A percentile compares a stretch with the other conserved stretches of the same genome.
Conservation (phyloP, 2,888 invertebrate species). For the Apodemia hepburni region DNA sequence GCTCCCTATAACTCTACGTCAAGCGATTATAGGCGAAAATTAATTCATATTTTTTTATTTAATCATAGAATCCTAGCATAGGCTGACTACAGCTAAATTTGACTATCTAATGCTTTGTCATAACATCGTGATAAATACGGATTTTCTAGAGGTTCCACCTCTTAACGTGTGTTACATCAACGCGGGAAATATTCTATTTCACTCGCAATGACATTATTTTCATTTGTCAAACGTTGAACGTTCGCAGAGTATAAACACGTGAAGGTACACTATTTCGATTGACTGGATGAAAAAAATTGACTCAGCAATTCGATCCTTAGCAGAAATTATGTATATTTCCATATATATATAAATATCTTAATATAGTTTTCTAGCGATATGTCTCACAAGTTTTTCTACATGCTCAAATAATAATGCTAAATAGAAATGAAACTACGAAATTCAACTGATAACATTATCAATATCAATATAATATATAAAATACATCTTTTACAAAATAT, state of each 20-base stretch:
- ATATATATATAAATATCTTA: conserved; percentile 61
- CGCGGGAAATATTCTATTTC: conserved; percentile 15
- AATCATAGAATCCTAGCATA: conserved; percentile 50
- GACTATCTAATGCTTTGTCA: conserved; percentile 65
- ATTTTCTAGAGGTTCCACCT: conserved; percentile 52
- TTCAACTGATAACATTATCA: conserved; percentile 52
- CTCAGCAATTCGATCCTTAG: conserved; percentile 54
- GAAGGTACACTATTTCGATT: conserved; percentile 42
- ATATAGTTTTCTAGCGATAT: conserved; percentile 71
- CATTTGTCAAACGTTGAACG: conserved; percentile 7
- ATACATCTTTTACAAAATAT: conserved; percentile 75
- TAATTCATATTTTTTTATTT: conserved; percentile 43
- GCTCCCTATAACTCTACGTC: conserved; percentile 44
- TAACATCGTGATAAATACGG: conserved; percentile 50
- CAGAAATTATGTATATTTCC: conserved; percentile 49
- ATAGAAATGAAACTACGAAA: conserved; percentile 51
- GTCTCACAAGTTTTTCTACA: conserved; percentile 72
- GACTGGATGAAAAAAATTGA: conserved; percentile 71
- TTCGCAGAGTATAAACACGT: conserved; percentile 9
- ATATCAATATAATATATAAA: conserved; percentile 73
- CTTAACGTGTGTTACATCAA: conserved; percentile 32
- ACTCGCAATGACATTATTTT: conserved; percentile 1
- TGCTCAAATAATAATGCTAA: conserved; percentile 61
- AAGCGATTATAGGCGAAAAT: conserved; percentile 63
- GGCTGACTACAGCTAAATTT: conserved; percentile 64